phyloP scores from a whole-genome alignment of 2,797 vertebrate genomes.

The Karalla daura region DNA sequence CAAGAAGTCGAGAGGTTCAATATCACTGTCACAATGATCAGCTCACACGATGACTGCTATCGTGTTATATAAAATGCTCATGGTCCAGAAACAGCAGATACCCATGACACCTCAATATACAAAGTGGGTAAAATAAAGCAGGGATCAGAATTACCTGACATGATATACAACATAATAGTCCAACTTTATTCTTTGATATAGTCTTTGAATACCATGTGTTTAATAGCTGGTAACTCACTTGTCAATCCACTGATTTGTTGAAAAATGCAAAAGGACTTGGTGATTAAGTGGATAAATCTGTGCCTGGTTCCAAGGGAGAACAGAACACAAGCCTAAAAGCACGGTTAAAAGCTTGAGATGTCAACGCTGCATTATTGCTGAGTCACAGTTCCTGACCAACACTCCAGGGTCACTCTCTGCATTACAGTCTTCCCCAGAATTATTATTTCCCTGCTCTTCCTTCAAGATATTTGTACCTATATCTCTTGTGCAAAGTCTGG shows the following conservation, averaged over 20 bases:
- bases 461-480: background rate
- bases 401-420: background rate
- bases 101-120: no score
- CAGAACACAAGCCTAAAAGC: background rate
- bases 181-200: background rate
- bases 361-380: background rate
- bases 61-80: no score
- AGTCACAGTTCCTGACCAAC: conserved; percentile 19
- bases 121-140: no score
- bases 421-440: background rate
- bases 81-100: no score
- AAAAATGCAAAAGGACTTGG: background rate
- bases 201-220: background rate
- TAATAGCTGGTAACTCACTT: background rate
- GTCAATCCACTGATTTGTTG: background rate
- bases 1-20: no score
- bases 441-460: no score
- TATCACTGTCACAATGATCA: no score
- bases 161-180: background rate
- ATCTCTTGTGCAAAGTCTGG: no score
- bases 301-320: background rate
- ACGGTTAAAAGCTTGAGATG: background rate
- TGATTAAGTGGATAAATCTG: conserved; percentile 1
- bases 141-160: no score
- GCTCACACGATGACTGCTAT: no score